Conservation (phyloP, 2,888 invertebrate species). For the Hypercompe scribonia region DNA sequence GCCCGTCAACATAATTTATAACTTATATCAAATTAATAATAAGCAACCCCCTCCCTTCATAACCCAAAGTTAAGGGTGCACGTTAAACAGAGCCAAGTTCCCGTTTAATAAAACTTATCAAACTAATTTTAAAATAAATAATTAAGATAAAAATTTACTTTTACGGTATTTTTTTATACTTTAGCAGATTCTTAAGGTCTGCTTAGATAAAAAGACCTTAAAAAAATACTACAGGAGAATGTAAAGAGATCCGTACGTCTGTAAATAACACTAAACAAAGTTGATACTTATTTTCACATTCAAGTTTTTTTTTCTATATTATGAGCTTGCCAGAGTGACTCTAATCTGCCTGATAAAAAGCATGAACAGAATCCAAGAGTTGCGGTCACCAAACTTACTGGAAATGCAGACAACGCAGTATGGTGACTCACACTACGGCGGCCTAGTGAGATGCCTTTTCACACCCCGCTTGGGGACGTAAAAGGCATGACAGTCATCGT, state of each 20-base stretch:
- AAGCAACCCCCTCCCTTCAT: not conserved
- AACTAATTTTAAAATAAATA: not conserved
- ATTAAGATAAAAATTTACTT: not conserved
- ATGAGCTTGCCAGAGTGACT: too few relatives aligned
- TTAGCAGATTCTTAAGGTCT: not conserved
- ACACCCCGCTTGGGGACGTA: too few relatives aligned
- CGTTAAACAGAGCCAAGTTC: not conserved
- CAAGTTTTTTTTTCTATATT: too few relatives aligned
- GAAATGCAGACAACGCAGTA: too few relatives aligned
- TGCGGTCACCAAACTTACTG: too few relatives aligned
- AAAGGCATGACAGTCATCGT: too few relatives aligned
- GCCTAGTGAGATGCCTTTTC: too few relatives aligned
- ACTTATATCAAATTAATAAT: slow-evolving; percentile 4
- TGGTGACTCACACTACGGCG: too few relatives aligned
- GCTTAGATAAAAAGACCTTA: too few relatives aligned
- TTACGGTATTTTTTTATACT: not conserved
- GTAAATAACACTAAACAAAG: not conserved
- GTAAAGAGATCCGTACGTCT: not conserved
- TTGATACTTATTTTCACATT: not conserved
- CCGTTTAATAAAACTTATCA: not conserved
- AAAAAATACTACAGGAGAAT: too few relatives aligned
- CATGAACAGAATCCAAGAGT: too few relatives aligned
- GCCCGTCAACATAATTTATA: not conserved
- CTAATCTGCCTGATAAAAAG: too few relatives aligned
- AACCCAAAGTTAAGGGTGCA: not conserved